Base-by-base conservation (phyloP, 2,888 invertebrate genomes). In the Eurytoma californica region DNA sequence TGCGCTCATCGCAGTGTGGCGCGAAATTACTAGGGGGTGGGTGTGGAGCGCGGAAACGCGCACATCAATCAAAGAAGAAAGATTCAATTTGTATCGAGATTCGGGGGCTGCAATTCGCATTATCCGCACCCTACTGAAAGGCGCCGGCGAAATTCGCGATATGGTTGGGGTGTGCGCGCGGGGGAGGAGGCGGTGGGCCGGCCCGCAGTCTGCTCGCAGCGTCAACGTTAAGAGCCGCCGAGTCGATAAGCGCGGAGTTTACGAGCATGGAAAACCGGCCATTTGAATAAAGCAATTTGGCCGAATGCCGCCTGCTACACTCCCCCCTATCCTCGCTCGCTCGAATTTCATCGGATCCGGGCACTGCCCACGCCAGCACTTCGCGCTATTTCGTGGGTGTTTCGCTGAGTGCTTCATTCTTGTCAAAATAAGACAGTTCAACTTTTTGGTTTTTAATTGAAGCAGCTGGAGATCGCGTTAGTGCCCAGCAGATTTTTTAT, bases 201-300 rank as follows among this genome's bases (percentile, higher is more conserved):
- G 47, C 14, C 51, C 28, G 60, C 61, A 20, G 58, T 20, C 16
- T 24, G 28, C 12, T 14, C 61, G n/a, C 20, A 18, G 20, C 55
- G 65, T 47, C 24, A 47, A 51, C 76, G 77, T 70, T 70, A 65
- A 77, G 70, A 77, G 77, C 70, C 78, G 78, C 61, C 68, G 68
- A 73, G 78, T 72, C 68, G 72, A 78, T 72, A 77, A 73, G 65
- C 65, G 75, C 60, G 76, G 70, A 70, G 75, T 75, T 79, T 75
- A 79, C 75, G 79, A 72, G 47, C 47, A 72, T 72, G 49, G 79
- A 75, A 86, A 79, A 79, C 53, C 72, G 72, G 66, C 75, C 86
- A 88, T 89, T 89, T 89, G 89, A 89, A 89, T 88, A 88, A 88
- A 89, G 88, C 87, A 88, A 89, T 89, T 89, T 89, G 89, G 69